A percentile compares a stretch with the other conserved stretches of the same genome.
phyloP scores from a whole-genome alignment of 2,888 invertebrate genomes.

The Ferdinandea cuprea region DNA sequence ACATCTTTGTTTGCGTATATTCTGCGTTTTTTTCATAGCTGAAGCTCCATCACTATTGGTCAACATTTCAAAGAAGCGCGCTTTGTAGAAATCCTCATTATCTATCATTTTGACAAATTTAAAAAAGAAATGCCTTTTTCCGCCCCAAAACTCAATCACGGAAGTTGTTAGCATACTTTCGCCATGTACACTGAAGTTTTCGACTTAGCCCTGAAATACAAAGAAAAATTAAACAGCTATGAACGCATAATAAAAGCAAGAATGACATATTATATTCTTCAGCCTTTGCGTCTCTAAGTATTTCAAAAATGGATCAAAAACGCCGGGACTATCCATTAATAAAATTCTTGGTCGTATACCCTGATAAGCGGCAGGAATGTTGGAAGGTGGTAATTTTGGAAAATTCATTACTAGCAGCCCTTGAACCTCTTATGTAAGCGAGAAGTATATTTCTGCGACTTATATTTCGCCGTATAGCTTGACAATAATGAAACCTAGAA shows the following conservation, averaged over 20 bases:
- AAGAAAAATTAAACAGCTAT: not conserved
- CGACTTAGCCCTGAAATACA: conserved; percentile 21
- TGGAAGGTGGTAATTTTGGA: not conserved
- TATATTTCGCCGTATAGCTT: not conserved
- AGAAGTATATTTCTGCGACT: conserved; percentile 1
- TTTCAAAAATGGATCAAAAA: not conserved
- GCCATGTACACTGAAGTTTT: conserved; percentile 43
- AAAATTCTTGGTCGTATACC: not conserved
- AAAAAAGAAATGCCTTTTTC: conserved; percentile 50
- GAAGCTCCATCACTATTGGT: conserved; percentile 50
- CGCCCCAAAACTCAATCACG: conserved; percentile 12
- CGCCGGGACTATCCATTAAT: not conserved
- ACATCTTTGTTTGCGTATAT: too few relatives aligned
- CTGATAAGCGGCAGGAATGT: not conserved
- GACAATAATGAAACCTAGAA: conserved; percentile 40
- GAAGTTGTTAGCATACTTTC: conserved; percentile 29
- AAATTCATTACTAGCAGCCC: not conserved
- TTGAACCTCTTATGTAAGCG: conserved; percentile 13
- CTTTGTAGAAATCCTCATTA: conserved; percentile 60
- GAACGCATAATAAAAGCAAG: not conserved
- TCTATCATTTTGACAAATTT: conserved; percentile 43
- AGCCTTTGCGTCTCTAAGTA: conserved; percentile 3
- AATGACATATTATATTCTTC: conserved; percentile 13
- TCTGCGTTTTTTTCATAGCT: too few relatives aligned
- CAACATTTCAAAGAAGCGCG: conserved; percentile 33